These are phyloP conservation scores for Plutomurus gul DNA, from an alignment of 1,140 invertebrate species.

Conservation along the genomic window DNA sequence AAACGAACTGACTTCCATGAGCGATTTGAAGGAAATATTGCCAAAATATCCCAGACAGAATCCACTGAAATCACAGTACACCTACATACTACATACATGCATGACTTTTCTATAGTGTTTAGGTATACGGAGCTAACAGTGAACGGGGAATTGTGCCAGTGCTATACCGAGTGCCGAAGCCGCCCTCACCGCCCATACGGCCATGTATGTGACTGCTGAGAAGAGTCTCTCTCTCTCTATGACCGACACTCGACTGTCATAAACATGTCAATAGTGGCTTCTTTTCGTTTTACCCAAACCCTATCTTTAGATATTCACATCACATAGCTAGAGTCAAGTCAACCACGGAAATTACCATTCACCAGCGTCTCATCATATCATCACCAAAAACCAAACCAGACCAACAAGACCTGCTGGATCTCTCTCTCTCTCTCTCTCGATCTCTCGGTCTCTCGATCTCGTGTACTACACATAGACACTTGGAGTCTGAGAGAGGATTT, in stretches of 20 bases:
- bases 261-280: constrained; percentile 30
- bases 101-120: no score
- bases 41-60: neutral
- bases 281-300: constrained; percentile 34
- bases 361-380: constrained; percentile 3
- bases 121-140: no score
- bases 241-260: constrained; percentile 2
- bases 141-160: neutral
- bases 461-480: no score
- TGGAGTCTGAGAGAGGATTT: no score
- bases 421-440: neutral
- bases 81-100: no score
- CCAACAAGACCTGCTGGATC: neutral
- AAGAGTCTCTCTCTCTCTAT: neutral
- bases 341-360: constrained; percentile 7
- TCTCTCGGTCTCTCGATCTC: neutral
- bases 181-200: no score
- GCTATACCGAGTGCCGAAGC: no score
- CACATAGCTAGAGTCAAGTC: constrained; percentile 18
- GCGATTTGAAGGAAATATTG: constrained; percentile 1
- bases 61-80: neutral
- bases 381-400: constrained; percentile 10
- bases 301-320: constrained; percentile 34
- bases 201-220: neutral
- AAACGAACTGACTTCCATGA: neutral